Percentiles rank a stretch among this genome's conserved stretches.
Conservation (phyloP, 2,888 invertebrate species). For the Tineola bisselliella region DNA sequence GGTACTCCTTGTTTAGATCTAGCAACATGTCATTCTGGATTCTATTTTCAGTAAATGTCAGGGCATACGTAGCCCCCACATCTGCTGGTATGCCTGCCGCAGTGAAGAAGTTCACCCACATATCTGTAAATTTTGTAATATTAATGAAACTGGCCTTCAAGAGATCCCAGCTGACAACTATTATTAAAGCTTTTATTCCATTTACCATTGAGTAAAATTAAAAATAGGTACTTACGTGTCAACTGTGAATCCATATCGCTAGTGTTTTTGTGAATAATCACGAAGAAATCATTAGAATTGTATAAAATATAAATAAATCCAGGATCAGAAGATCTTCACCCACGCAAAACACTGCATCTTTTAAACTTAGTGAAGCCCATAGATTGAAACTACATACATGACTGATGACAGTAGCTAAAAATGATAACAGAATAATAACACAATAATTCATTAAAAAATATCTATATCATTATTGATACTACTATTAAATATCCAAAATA, state of each 20-base stretch:
- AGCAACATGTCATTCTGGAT: conserved; percentile 87
- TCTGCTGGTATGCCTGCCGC: conserved; percentile 84
- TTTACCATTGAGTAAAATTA: background rate
- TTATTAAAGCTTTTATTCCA: background rate
- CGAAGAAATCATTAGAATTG: background rate
- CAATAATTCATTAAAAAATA: no score
- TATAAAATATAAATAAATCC: background rate
- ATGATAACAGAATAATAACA: no score
- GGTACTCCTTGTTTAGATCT: conserved; percentile 86
- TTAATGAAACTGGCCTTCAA: background rate
- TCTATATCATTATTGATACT: no score
- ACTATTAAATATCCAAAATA: no score
- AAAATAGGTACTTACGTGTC: conserved; percentile 31
- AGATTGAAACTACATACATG: no score
- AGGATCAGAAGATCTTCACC: background rate
- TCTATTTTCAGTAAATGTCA: conserved; percentile 86
- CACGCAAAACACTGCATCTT: background rate
- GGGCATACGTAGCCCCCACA: conserved; percentile 83
- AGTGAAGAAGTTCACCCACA: conserved; percentile 89
- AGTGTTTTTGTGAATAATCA: background rate
- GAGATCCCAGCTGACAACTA: background rate
- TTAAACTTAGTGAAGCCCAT: background rate
- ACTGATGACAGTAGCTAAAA: no score
- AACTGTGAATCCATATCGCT: conserved; percentile 46
- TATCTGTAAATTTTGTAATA: conserved; percentile 47